Conservation (phyloP, 2,888 invertebrate species). For the Lithophane leautieri region DNA sequence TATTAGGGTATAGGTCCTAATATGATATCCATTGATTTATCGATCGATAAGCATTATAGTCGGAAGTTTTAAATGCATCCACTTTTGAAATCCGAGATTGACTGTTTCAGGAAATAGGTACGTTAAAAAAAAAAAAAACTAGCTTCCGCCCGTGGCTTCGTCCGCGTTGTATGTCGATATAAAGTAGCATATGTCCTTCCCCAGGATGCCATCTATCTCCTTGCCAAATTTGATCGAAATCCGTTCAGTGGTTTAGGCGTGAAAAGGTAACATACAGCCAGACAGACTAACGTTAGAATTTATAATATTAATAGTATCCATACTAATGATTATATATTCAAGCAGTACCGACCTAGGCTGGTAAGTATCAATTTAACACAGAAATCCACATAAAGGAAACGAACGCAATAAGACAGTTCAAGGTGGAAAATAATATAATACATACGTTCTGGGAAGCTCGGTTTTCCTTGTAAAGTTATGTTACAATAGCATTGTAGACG, state of each 20-base stretch:
- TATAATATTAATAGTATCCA: too few species aligned
- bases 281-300: too few species aligned
- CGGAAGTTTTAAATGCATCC: background rate
- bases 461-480: slow-evolving; percentile 49
- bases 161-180: too few species aligned
- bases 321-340: too few species aligned
- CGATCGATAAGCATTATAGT: background rate
- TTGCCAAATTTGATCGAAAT: too few species aligned
- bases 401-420: slow-evolving; percentile 4
- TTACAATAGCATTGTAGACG: slow-evolving; percentile 5
- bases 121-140: background rate
- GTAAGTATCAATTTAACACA: background rate
- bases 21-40: background rate
- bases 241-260: too few species aligned
- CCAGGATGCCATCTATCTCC: too few species aligned
- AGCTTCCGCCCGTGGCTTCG: too few species aligned
- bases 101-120: background rate
- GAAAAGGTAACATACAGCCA: too few species aligned
- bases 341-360: background rate
- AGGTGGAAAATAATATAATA: slow-evolving; percentile 15
- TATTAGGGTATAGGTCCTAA: background rate
- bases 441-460: slow-evolving; percentile 23
- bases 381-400: background rate
- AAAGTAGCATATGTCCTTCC: too few species aligned
- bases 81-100: background rate